Base-by-base conservation (phyloP, 2,113 vertebrate species). In the Meriones unguiculatus region DNA sequence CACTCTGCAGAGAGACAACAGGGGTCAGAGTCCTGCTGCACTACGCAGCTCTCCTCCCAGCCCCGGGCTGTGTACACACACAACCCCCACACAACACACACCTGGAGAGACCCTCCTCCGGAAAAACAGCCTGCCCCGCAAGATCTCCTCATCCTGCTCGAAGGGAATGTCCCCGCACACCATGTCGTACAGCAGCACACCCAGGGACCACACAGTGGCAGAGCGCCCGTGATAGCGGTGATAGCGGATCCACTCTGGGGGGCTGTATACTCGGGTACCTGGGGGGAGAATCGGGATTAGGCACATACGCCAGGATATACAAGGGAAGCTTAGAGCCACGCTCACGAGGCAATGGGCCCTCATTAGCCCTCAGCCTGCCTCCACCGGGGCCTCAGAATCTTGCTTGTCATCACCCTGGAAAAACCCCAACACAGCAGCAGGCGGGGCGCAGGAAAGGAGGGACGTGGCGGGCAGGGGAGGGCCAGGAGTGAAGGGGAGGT, bases 101-200 rank as follows among this genome's bases (percentile, higher is more conserved):
- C 99, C 99, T 89, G 99, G 97, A 69, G 99, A 99, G 97, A 99
- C 97, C 97, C 99, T 99, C 94, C 99, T 99, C 91, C 99, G 99
- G 99, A 99, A 99, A 92, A 99, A 99, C 75, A 99, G 98, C 28
- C 98, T 98, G 2, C 99, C 99, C 1, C 99, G 98, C 67, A 99
- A 98, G 87, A 99, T 99, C 98, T 99, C 99, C 90, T 99, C 99
- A 0, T 99, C 99, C 95, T 99, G 99, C 97, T 99, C 99, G 35
- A 99, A 99, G 50, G 99, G 99, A 97, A 99, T 99, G 98, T 99
- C 99, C 64, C 99, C 99, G 0, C 99, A 99, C 91, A 99, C 99
- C 99, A 99, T 99, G 98, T 99, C 99, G 0, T 99, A 99, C 4
- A 99, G 98, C 84, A 99, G 98, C 97, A 99, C 99, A 4, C 99